Conservation (phyloP, 2,888 invertebrate species). For the Willowsia nigromaculata region DNA sequence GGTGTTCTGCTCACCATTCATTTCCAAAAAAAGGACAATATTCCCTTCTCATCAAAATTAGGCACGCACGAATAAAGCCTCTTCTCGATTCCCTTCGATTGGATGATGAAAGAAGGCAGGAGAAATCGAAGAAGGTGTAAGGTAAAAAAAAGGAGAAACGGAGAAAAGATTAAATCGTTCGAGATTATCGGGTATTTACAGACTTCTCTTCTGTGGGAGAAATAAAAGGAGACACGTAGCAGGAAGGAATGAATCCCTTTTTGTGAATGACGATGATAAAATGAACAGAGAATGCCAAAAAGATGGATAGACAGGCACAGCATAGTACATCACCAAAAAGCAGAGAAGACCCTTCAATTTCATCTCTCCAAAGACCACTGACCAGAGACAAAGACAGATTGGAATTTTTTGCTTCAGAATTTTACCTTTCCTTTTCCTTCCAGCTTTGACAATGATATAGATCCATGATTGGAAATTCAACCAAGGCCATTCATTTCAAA, state of each 20-base stretch:
- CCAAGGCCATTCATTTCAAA: background rate
- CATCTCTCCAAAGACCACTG: background rate
- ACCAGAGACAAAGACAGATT: conserved; percentile 52
- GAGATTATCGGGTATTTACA: conserved; percentile 61
- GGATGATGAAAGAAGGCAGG: background rate
- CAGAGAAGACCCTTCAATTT: conserved; percentile 22
- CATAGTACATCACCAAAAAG: background rate
- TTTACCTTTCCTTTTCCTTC: background rate
- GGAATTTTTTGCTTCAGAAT: background rate
- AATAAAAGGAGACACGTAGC: conserved; percentile 34
- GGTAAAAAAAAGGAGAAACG: background rate
- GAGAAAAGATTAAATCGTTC: conserved; percentile 53
- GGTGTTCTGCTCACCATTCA: background rate
- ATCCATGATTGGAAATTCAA: conserved; percentile 4
- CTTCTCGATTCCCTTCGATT: background rate
- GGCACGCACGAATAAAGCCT: conserved; percentile 48
- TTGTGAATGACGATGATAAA: conserved; percentile 20
- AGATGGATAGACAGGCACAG: background rate
- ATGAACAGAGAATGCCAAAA: conserved; percentile 31
- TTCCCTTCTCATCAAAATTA: conserved; percentile 50
- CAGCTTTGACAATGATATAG: background rate
- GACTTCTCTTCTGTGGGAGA: conserved; percentile 3
- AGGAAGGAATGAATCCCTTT: background rate
- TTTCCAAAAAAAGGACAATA: conserved; percentile 15
- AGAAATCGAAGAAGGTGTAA: conserved; percentile 10